Conservation (phyloP, 2,888 invertebrate species). For the Germaria angustata region DNA sequence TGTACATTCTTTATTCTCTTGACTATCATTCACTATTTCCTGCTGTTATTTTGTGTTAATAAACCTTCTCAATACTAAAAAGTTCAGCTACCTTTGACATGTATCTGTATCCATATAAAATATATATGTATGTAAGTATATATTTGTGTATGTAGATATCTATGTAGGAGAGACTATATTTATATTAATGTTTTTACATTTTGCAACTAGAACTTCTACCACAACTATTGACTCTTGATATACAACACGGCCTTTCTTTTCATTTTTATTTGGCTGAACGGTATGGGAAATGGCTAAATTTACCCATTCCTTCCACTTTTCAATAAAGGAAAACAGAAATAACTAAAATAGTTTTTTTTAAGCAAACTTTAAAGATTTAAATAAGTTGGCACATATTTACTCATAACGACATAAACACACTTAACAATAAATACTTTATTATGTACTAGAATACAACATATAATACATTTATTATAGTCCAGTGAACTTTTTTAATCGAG, state of each 20-base stretch:
- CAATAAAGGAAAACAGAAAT: no score
- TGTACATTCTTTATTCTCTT: background rate
- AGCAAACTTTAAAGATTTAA: no score
- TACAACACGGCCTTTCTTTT: constrained; percentile 1
- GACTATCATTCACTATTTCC: constrained; percentile 16
- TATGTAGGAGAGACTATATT: background rate
- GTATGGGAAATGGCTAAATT: no score
- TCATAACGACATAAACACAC: no score
- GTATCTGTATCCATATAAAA: constrained; percentile 14
- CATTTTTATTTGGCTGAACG: background rate
- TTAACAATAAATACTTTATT: no score
- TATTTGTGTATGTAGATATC: background rate
- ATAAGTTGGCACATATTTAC: no score
- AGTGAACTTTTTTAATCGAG: no score
- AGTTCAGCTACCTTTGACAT: constrained; percentile 66
- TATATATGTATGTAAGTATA: background rate
- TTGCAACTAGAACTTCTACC: constrained; percentile 24
- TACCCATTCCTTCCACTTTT: no score
- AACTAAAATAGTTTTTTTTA: no score
- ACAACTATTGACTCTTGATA: constrained; percentile 27
- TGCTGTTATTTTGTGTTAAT: constrained; percentile 18
- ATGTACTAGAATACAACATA: no score
- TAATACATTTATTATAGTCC: no score
- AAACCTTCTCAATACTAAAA: constrained; percentile 38
- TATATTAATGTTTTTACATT: constrained; percentile 7